Evolutionary conservation across 2,797 vertebrate genomes (phyloP).

Genomic region (Aulostomus chinensis): DNA sequence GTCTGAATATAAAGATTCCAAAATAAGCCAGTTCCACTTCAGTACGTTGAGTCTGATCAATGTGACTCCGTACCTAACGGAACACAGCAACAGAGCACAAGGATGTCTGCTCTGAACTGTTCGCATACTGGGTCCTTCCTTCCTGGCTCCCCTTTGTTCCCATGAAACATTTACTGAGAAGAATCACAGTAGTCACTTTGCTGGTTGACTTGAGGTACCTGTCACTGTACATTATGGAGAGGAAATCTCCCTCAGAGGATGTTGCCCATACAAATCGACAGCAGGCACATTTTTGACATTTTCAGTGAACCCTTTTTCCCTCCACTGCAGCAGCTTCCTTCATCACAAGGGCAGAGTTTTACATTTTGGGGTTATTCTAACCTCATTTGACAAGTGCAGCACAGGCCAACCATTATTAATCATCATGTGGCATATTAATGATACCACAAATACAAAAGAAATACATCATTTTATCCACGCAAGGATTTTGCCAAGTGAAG

Average conservation of each 20-base stretch:
- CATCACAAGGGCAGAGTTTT: slow-evolving; percentile 22
- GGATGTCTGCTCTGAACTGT: slow-evolving; percentile 21
- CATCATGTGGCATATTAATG: slow-evolving; percentile 18
- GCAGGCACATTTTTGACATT: slow-evolving; percentile 50
- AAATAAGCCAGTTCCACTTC: neutral
- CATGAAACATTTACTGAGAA: slow-evolving; percentile 10
- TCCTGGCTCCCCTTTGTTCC: slow-evolving; percentile 12
- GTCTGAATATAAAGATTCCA: neutral
- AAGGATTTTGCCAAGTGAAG: slow-evolving; percentile 12
- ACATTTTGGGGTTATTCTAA: slow-evolving; percentile 6
- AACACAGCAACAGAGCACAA: slow-evolving; percentile 8
- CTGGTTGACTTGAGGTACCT: slow-evolving; percentile 55
- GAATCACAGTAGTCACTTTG: slow-evolving; percentile 31
- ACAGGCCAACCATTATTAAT: slow-evolving; percentile 9
- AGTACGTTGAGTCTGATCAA: neutral
- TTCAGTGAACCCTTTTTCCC: slow-evolving; percentile 22
- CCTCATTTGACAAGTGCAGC: slow-evolving; percentile 9
- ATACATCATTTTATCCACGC: slow-evolving; percentile 10
- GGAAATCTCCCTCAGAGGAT: slow-evolving; percentile 46
- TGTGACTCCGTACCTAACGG: neutral
- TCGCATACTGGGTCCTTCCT: slow-evolving; percentile 15
- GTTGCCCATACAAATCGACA: slow-evolving; percentile 49
- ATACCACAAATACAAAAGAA: slow-evolving; percentile 8
- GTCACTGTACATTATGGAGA: slow-evolving; percentile 58
- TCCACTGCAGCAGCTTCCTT: slow-evolving; percentile 21